Percentiles rank a stretch among this genome's conserved stretches.
Evolutionary conservation across 2,888 invertebrate species (phyloP).

Genomic region (Pammene aurita): DNA sequence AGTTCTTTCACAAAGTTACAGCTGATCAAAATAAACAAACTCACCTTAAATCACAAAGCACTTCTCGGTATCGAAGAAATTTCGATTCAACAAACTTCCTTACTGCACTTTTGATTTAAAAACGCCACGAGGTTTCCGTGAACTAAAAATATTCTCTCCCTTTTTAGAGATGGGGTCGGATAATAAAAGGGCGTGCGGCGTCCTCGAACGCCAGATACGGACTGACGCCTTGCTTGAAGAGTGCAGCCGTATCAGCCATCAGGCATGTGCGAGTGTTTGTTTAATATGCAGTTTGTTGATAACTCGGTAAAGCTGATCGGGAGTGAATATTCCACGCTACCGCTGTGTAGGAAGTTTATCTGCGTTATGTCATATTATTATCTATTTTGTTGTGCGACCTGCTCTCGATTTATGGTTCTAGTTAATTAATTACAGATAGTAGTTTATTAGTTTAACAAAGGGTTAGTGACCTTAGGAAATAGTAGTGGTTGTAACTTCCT

Average conservation of each 20-base stretch:
- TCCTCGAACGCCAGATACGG: conserved; percentile 62
- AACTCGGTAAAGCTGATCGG: conserved; percentile 21
- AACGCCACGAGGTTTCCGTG: conserved; percentile 66
- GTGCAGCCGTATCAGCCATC: conserved; percentile 30
- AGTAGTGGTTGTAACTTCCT: neutral
- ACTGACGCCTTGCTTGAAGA: conserved; percentile 58
- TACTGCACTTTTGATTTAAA: conserved; percentile 48
- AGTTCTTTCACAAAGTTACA: conserved; percentile 50
- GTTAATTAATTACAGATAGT: conserved; percentile 20
- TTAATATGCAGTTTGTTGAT: conserved; percentile 36
- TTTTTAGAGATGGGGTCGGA: conserved; percentile 62
- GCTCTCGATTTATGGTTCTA: conserved; percentile 6
- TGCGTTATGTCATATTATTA: conserved; percentile 30
- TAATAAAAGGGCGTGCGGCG: conserved; percentile 69
- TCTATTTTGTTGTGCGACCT: conserved; percentile 29
- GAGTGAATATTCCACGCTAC: conserved; percentile 8
- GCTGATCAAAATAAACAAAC: conserved; percentile 74
- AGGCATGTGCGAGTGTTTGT: conserved; percentile 32
- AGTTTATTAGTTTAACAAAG: conserved; percentile 19
- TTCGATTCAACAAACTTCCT: conserved; percentile 60
- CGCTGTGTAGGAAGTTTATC: conserved; percentile 18
- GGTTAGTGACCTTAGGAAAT: neutral
- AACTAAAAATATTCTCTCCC: conserved; percentile 67
- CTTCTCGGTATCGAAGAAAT: conserved; percentile 59
- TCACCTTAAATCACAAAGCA: conserved; percentile 60